Conservation (phyloP, 2,113 vertebrate species). For the Amphiprion percula region DNA sequence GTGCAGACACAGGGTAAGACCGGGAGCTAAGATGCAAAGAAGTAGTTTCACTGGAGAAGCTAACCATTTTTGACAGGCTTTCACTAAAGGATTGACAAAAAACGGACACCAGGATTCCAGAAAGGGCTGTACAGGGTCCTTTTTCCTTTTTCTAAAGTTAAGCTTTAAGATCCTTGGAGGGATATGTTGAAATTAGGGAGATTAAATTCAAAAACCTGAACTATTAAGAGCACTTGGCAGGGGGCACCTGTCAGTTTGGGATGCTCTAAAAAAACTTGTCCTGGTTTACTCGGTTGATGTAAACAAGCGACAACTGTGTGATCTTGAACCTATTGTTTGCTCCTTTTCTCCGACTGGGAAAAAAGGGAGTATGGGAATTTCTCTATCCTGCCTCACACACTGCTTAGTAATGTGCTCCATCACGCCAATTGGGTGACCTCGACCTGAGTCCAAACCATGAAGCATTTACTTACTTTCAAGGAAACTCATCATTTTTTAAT, state of each 20-base stretch:
- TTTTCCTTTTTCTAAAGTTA: constrained; percentile 71
- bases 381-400: constrained; percentile 39
- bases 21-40: constrained; percentile 93
- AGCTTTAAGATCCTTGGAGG: constrained; percentile 73
- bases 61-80: constrained; percentile 97
- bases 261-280: constrained; percentile 47
- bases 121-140: constrained; percentile 80
- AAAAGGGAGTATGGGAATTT: constrained; percentile 66
- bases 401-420: constrained; percentile 26
- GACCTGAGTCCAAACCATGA: constrained; percentile 32
- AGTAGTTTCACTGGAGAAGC: constrained; percentile 94
- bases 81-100: constrained; percentile 83
- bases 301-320: constrained; percentile 66
- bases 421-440: constrained; percentile 24
- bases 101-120: constrained; percentile 80
- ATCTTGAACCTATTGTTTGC: constrained; percentile 63
- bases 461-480: constrained; percentile 16
- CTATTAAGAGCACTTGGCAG: constrained; percentile 70
- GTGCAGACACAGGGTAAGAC: constrained; percentile 93
- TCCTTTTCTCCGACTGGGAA: constrained; percentile 54
- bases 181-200: constrained; percentile 81
- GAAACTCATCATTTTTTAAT: constrained; percentile 13
- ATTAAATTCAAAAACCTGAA: constrained; percentile 75
- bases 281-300: constrained; percentile 54
- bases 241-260: constrained; percentile 66